These are phyloP conservation scores for Agrochola macilenta DNA, from an alignment of 2,888 invertebrate species.

Conservation along the genomic window DNA sequence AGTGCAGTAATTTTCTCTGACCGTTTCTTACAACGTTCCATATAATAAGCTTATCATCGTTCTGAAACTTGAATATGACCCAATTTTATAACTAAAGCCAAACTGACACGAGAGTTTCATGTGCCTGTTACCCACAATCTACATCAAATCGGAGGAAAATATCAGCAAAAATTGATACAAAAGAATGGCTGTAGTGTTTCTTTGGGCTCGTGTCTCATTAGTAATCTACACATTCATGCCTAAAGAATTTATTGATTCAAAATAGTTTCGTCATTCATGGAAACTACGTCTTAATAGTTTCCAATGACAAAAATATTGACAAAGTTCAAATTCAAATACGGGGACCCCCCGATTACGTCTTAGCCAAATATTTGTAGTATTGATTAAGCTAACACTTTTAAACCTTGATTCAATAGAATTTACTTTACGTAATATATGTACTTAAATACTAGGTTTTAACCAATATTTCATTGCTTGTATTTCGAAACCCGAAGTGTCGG, in stretches of 20 bases:
- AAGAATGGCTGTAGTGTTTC: neutral
- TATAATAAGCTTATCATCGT: neutral
- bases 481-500: too few relatives aligned
- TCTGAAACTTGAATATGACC: neutral
- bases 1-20: neutral
- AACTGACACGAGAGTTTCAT: neutral
- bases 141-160: neutral
- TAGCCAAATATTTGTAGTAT: slow-evolving; percentile 25
- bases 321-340: slow-evolving; percentile 12
- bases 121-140: neutral
- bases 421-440: slow-evolving; percentile 1
- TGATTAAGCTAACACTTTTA: slow-evolving; percentile 29
- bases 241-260: neutral
- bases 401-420: slow-evolving; percentile 22
- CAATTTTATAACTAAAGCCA: neutral
- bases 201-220: neutral
- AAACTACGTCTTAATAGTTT: slow-evolving; percentile 20
- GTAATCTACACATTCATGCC: neutral
- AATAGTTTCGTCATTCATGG: neutral
- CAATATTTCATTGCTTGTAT: too few relatives aligned
- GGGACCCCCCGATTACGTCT: slow-evolving; percentile 19
- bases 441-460: too few relatives aligned
- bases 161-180: neutral
- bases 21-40: neutral
- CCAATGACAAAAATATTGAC: slow-evolving; percentile 21